Conservation (phyloP, 2,113 vertebrate species). For the Argyrosomus japonicus region DNA sequence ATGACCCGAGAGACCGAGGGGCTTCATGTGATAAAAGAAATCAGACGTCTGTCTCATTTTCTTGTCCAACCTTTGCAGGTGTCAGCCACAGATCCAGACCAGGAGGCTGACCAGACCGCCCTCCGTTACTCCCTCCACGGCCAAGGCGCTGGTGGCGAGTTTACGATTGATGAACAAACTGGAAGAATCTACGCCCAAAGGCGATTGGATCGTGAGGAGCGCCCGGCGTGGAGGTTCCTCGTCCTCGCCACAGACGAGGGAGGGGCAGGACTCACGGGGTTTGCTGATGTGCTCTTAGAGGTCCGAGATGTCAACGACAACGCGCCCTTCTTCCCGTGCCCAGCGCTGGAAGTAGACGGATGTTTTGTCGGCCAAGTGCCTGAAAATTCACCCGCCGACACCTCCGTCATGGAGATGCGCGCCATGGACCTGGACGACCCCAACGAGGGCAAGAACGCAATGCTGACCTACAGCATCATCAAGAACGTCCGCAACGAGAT, state of each 20-base stretch:
- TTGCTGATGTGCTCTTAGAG: constrained; percentile 90
- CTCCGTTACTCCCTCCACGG: constrained; percentile 89
- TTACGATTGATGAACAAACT: constrained; percentile 86
- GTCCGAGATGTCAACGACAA: constrained; percentile 91
- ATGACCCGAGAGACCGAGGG: too few relatives aligned
- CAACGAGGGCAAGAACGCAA: constrained; percentile 85
- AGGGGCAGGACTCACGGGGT: constrained; percentile 89
- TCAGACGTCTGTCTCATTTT: background rate
- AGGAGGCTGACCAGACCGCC: constrained; percentile 87
- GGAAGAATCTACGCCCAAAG: constrained; percentile 86
- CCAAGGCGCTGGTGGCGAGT: constrained; percentile 88
- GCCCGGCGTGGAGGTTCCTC: constrained; percentile 86
- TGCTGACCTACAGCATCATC: constrained; percentile 89
- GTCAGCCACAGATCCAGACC: constrained; percentile 89
- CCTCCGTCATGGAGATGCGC: constrained; percentile 90
- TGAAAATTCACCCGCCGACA: constrained; percentile 89
- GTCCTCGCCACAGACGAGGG: constrained; percentile 90
- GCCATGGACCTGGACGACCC: constrained; percentile 91
- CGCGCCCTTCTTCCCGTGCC: constrained; percentile 87
- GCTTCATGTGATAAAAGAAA: too few relatives aligned
- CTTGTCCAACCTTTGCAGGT: constrained; percentile 79
- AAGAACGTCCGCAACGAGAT: constrained; percentile 90
- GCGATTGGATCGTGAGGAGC: constrained; percentile 87
- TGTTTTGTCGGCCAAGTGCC: constrained; percentile 87
- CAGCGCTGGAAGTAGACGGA: constrained; percentile 76